Evolutionary conservation across 2,888 invertebrate genomes (phyloP), one percentile per base, ranked within the genome.

Genomic region (Xylophagus ater): DNA sequence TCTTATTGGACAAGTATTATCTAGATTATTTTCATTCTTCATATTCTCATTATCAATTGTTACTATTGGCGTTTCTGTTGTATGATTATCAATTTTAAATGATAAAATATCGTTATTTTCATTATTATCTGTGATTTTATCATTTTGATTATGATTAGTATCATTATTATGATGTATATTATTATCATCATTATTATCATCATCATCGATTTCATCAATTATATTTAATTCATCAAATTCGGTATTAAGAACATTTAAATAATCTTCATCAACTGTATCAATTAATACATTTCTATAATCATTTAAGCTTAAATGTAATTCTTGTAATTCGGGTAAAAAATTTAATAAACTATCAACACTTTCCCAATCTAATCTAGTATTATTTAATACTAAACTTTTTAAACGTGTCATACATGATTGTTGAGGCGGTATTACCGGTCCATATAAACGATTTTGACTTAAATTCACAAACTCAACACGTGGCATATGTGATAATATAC

Each of bases 301-400:
- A 64, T 94, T 96, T 44, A 92, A 72, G 57, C 93, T 92, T 53
- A 94, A 68, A 66, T 94, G 93, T 47, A 96, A 69, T 66, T 94
- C 94, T 68, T 89, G 84, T 29, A 94, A 70, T 57, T 78, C 78
- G 41, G 81, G 83, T 46, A 86, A 69, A 55, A 80, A 73, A 54
- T 78, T 76, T 37, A 92, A 70, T 45, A 93, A 67, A 32, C 76
- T 73, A 52, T 80, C 77, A 28, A 93, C 76, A 51, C 81, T 82
- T 25, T 76, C 72, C 93, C 92, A 93, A 44, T 85, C 78, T 18
- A 90, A 75, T 49, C 80, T 74, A 0, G 92, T 92, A 33, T 85
- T 86, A 63, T 93, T 93, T 13, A 93, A 68, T 33, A 93, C 85
- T 43, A 92, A 72, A 58, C 81, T 81, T 47, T 76, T 78, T 21